Evolutionary conservation across 2,888 invertebrate species (phyloP), one percentile per base, ranked within the genome.

Genomic region (Heterodera filipjevi): DNA sequence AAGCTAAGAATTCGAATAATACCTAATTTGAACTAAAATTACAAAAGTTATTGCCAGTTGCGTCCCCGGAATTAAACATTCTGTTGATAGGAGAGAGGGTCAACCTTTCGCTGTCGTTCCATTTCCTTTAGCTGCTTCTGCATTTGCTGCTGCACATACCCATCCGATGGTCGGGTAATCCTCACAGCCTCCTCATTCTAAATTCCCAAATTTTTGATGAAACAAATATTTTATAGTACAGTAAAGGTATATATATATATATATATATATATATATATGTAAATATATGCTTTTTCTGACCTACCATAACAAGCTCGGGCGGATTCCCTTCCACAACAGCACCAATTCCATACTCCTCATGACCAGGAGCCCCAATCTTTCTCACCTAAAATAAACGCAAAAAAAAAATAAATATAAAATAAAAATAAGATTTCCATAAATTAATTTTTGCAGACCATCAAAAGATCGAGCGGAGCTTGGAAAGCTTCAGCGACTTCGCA

Each of bases 341-440:
- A 19, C 75, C 75, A n/a, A 75, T 75, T 32, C 75, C 75, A 39
- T 73, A 75, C 32, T 75, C 75, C 66, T 75, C 75, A 64, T 75
- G 75, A 10, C 66, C 33, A 49, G 75, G 75, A 64, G 75, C 75
- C 2, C 75, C 75, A n/a, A 75, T 75, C 59, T 75, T 75, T 27
- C 75, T 49, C 19, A 75, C 75, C 75, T 64, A 30, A 22, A 53
- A 8, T 44, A 75, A 33, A 35, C 14, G 2, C 22, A 72, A 22
- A 16, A 44, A 72, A 14, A 2, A 12, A 35, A 14, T 30, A 22
- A 72, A 0, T 71, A 14, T 30, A 3, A 32, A 30, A 12, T 39
- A 39, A 71, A 71, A 30, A 32, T 32, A 14, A 49, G 3, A 49
- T 14, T 49, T 49, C 3, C 6, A 8, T 8, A 49, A 14, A 14